phyloP scores from a whole-genome alignment of 2,888 invertebrate genomes.

The Sepiola atlantica region DNA sequence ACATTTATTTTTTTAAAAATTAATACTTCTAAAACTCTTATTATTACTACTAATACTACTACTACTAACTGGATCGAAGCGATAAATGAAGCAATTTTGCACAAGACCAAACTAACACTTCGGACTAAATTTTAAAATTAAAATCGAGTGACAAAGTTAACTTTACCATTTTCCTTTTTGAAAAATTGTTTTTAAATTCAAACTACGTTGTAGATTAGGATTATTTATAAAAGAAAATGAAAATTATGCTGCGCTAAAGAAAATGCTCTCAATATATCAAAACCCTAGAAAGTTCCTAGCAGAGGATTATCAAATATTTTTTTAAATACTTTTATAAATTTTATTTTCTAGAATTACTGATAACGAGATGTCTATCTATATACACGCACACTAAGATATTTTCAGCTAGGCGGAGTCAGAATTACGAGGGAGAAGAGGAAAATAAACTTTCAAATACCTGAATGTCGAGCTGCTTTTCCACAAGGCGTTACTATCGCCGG shows the following conservation, averaged over 20 bases:
- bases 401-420: background rate
- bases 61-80: background rate
- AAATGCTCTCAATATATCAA: background rate
- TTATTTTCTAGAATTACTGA: background rate
- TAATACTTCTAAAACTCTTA: background rate
- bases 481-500: constrained; percentile 14
- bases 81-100: background rate
- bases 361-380: background rate
- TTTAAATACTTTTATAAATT: background rate
- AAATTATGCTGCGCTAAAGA: background rate
- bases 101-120: background rate
- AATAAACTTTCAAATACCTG: constrained; percentile 37
- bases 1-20: background rate
- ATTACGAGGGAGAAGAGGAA: background rate
- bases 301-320: background rate
- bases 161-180: background rate
- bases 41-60: background rate
- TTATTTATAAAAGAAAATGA: background rate
- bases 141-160: background rate
- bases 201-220: background rate
- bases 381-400: background rate
- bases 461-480: constrained; percentile 35
- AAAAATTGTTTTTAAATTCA: background rate
- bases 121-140: background rate
- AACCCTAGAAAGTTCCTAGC: background rate